phyloP scores from a whole-genome alignment of 2,113 vertebrate genomes.

The Gavialis gangeticus region DNA sequence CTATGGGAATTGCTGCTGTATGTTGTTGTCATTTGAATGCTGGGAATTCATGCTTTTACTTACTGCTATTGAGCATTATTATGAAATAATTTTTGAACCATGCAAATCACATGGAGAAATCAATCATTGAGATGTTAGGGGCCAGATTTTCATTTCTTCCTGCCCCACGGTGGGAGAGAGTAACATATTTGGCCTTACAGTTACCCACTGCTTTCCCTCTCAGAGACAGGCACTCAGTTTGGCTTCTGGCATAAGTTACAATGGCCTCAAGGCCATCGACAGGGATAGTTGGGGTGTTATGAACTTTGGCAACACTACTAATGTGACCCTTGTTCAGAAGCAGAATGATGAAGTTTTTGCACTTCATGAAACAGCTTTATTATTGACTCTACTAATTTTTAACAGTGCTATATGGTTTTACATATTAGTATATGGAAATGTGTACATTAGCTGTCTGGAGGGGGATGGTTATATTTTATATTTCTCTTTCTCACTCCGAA shows the following conservation, averaged over 20 bases:
- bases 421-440: accelerated
- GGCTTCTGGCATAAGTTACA: neutral
- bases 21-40: neutral
- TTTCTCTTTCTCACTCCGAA: too few species aligned
- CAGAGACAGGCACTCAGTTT: neutral
- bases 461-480: accelerated
- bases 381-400: neutral
- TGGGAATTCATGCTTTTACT: neutral
- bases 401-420: neutral
- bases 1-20: too few species aligned
- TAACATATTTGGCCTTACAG: neutral
- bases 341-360: neutral
- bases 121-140: accelerated
- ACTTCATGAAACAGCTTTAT: neutral
- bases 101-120: neutral
- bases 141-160: neutral
- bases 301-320: neutral
- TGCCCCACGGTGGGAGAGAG: neutral
- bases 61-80: accelerated
- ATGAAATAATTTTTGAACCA: accelerated
- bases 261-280: neutral
- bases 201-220: neutral
- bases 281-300: accelerated
- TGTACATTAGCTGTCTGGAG: accelerated
- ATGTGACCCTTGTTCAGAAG: accelerated